Conservation (phyloP, 1,140 invertebrate genomes). For the Polyergus mexicanus region DNA sequence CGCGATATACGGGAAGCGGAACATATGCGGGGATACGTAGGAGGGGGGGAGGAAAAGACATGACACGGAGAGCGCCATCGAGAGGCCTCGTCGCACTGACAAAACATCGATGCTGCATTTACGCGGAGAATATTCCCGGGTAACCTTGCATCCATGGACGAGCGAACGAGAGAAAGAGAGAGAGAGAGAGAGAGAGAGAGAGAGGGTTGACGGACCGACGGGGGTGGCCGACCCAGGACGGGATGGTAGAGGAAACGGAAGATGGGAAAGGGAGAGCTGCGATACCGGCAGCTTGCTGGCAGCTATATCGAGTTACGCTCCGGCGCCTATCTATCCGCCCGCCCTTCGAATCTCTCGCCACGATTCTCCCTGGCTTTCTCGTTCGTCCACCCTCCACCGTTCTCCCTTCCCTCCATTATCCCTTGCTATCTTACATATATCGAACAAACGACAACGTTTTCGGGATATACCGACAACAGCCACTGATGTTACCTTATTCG, state of each 20-base stretch:
- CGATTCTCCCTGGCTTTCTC: slow-evolving; percentile 31
- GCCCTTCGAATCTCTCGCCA: slow-evolving; percentile 65
- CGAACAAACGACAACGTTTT: slow-evolving; percentile 67
- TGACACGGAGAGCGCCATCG: slow-evolving; percentile 16
- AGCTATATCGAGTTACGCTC: slow-evolving; percentile 80
- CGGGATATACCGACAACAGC: slow-evolving; percentile 60
- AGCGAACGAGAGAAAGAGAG: slow-evolving; percentile 14
- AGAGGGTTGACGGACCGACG: slow-evolving; percentile 10
- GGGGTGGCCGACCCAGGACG: background rate
- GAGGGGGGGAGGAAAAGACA: background rate
- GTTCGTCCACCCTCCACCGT: slow-evolving; percentile 19
- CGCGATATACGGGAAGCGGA: background rate
- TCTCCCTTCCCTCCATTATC: background rate
- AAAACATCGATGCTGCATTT: slow-evolving; percentile 76
- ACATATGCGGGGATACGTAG: background rate
- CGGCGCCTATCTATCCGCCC: slow-evolving; percentile 73
- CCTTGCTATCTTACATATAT: slow-evolving; percentile 68
- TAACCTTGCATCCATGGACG: slow-evolving; percentile 72
- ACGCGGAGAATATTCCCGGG: slow-evolving; percentile 73
- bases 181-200: too few species aligned
- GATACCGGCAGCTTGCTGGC: slow-evolving; percentile 76
- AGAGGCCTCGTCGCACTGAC: slow-evolving; percentile 68
- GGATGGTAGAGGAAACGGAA: slow-evolving; percentile 50
- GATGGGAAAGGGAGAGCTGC: slow-evolving; percentile 34
- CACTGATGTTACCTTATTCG: slow-evolving; percentile 44